Conservation (phyloP, 2,888 invertebrate species). For the Sphinx pinastri region DNA sequence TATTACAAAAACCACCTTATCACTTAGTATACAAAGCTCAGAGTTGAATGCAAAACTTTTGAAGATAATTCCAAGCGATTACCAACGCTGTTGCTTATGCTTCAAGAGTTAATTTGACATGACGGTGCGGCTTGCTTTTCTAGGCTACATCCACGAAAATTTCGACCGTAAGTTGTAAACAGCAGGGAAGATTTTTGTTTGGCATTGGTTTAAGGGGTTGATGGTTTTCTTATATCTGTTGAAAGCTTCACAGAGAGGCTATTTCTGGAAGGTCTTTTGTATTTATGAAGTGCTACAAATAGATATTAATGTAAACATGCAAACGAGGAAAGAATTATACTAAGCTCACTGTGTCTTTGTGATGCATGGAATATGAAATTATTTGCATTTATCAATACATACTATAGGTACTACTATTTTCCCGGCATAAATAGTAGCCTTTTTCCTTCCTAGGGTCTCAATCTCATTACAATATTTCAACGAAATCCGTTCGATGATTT, state of each 20-base stretch:
- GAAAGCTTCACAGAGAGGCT: slow-evolving; percentile 10
- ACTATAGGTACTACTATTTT: no score
- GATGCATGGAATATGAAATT: background rate
- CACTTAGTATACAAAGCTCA: background rate
- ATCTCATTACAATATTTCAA: no score
- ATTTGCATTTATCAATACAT: background rate
- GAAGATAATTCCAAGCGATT: slow-evolving; percentile 31
- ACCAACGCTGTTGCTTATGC: slow-evolving; percentile 25
- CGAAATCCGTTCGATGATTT: no score
- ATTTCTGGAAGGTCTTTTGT: slow-evolving; percentile 5
- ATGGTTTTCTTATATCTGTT: slow-evolving; percentile 23
- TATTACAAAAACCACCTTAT: background rate
- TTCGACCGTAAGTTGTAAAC: background rate
- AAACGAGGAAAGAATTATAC: slow-evolving; percentile 3
- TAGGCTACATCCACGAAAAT: no score
- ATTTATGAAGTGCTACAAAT: background rate
- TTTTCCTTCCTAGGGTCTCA: no score
- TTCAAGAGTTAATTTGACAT: slow-evolving; percentile 24
- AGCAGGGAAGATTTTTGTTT: background rate
- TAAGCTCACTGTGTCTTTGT: slow-evolving; percentile 8
- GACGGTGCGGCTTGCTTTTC: background rate
- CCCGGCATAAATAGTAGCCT: no score
- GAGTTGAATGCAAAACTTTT: slow-evolving; percentile 43
- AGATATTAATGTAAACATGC: background rate
- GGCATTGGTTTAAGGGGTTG: background rate